Evolutionary conservation across 2,113 vertebrate species (phyloP).

Genomic region (Phalacrocorax aristotelis): DNA sequence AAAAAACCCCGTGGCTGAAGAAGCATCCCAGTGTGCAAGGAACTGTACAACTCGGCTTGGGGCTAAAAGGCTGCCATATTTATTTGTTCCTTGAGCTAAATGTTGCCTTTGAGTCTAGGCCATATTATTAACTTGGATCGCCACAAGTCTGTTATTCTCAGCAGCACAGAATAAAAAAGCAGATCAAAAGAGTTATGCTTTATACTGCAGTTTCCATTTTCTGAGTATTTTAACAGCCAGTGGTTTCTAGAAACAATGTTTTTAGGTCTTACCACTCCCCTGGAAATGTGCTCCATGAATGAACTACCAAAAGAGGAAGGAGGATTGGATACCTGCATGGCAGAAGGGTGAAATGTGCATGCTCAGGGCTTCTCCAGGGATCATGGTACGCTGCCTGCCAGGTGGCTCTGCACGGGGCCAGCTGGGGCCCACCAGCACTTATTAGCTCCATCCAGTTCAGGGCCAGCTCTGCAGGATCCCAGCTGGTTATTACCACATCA

Average conservation of each 20-base stretch:
- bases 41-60: background rate
- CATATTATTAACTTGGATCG: background rate
- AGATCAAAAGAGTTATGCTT: background rate
- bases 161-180: background rate
- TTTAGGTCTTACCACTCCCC: background rate
- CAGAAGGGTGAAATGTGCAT: background rate
- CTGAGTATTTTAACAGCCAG: background rate
- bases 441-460: background rate
- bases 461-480: background rate
- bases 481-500: background rate
- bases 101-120: background rate
- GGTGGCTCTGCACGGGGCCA: background rate
- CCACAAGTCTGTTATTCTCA: background rate
- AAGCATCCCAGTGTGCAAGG: background rate
- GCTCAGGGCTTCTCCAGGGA: background rate
- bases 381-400: background rate
- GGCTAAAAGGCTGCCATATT: background rate
- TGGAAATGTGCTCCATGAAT: background rate
- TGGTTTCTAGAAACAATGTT: background rate
- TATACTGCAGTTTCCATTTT: background rate
- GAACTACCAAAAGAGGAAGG: background rate
- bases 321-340: background rate
- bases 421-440: background rate
- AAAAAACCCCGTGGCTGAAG: background rate
- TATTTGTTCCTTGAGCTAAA: background rate